Conservation (phyloP, 1,140 invertebrate species). For the Leptopilina clavipes region DNA sequence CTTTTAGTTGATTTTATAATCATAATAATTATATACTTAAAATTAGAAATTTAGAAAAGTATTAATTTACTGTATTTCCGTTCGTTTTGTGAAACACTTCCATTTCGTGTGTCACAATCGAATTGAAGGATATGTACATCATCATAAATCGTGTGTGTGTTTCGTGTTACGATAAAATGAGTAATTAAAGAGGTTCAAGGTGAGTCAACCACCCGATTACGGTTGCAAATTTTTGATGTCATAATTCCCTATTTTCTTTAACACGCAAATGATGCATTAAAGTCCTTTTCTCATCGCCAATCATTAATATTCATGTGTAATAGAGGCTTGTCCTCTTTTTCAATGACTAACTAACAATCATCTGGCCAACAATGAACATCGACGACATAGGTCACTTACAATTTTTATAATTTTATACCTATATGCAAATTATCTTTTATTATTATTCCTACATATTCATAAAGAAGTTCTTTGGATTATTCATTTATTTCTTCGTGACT, state of each 20-base stretch:
- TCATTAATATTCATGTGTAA: constrained; percentile 46
- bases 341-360: not conserved
- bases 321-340: constrained; percentile 53
- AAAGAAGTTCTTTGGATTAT: too few species aligned
- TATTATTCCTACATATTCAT: not conserved
- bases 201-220: not conserved
- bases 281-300: constrained; percentile 45
- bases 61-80: constrained; percentile 38
- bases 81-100: not conserved
- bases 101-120: too few species aligned
- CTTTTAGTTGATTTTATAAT: too few species aligned
- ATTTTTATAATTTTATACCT: too few species aligned
- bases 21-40: too few species aligned
- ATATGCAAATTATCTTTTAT: not conserved
- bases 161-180: not conserved
- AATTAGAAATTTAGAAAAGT: too few species aligned
- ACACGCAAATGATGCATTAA: not conserved
- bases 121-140: too few species aligned
- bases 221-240: not conserved
- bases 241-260: not conserved
- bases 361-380: constrained; percentile 43
- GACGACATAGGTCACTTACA: not conserved
- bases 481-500: not conserved
- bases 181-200: not conserved
- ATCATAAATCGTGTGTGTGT: not conserved